Conservation (phyloP, 2,797 vertebrate genomes). For the Alexandromys oeconomus region DNA sequence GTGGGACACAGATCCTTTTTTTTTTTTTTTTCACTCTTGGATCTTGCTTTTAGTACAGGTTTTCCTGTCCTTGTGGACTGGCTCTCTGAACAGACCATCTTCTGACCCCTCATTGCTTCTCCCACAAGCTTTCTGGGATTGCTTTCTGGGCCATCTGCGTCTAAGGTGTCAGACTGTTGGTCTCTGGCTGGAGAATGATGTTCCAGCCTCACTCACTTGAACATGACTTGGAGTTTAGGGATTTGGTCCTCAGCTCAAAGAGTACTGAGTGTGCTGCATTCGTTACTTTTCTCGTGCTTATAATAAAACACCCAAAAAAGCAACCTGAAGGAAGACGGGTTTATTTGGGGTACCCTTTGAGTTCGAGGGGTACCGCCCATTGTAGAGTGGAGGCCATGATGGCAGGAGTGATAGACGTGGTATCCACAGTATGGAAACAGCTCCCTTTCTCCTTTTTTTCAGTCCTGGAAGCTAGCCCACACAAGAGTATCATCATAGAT, state of each 20-base stretch:
- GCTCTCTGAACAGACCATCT: background rate
- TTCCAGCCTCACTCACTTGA: fast-evolving
- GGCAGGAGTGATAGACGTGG: background rate
- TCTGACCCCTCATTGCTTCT: background rate
- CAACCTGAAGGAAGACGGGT: background rate
- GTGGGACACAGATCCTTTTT: background rate
- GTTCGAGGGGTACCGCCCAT: background rate
- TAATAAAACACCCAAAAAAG: background rate
- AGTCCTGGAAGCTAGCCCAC: no score
- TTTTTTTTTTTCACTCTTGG: background rate
- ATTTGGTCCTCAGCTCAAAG: background rate
- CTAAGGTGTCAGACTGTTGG: no score
- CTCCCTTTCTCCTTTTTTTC: background rate
- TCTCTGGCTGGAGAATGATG: background rate
- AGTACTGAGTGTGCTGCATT: background rate
- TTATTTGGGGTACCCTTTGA: background rate
- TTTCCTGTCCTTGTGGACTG: background rate
- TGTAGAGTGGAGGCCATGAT: background rate
- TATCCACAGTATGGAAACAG: background rate
- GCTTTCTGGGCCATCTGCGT: background rate
- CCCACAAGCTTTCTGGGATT: background rate
- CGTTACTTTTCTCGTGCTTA: background rate
- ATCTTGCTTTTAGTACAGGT: background rate
- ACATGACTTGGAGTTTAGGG: background rate
- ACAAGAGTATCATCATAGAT: background rate